Base-by-base conservation (phyloP, 2,888 invertebrate genomes). In the Endotricha flammealis region DNA sequence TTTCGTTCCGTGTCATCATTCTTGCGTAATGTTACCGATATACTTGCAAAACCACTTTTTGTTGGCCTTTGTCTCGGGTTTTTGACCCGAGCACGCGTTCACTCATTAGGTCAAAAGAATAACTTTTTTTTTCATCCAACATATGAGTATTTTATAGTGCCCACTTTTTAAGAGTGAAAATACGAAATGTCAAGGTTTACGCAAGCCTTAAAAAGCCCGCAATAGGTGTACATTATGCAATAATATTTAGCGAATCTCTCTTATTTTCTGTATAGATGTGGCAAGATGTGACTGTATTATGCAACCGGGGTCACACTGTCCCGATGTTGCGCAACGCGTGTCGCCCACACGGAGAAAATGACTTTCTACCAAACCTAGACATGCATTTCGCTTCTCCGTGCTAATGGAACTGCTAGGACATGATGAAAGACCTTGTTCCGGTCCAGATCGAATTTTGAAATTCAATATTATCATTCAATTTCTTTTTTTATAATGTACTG, bases 221-320 rank as follows among this genome's bases (percentile, higher is more conserved):
- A 66, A 67, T 69, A 66, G 62, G 62, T 62, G 66, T 54, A 43
- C 44, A 57, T 79, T 82, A 58, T 57, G 73, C 53, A 82, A 83
- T 72, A 53, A 73, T 73, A 72, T 78, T 78, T 74, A 78, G 77
- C 74, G 64, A 70, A 70, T 72, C 73, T 71, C 65, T 71, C 72
- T 70, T 73, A 72, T 74, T 75, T 77, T 77, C 68, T 72, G 68
- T 71, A 72, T 64, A 55, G 65, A 66, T 74, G 75, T 68, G 68
- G 80, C 64, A 73, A 80, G 64, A 62, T 62, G 62, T 59, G 67
- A 48, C 46, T 64, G 66, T 51, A 65, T 85, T 78, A 79, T 70
- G 81, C 73, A 82, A 83, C 63, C 43, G 68, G 71, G 83, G 85
- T 83, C 85, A 80, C 50, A 50, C 61, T 54, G 72, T 58, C 75